Evolutionary conservation across 2,888 invertebrate species (phyloP), one percentile per base, ranked within the genome.

Genomic region (Caradrina clavipalpis): DNA sequence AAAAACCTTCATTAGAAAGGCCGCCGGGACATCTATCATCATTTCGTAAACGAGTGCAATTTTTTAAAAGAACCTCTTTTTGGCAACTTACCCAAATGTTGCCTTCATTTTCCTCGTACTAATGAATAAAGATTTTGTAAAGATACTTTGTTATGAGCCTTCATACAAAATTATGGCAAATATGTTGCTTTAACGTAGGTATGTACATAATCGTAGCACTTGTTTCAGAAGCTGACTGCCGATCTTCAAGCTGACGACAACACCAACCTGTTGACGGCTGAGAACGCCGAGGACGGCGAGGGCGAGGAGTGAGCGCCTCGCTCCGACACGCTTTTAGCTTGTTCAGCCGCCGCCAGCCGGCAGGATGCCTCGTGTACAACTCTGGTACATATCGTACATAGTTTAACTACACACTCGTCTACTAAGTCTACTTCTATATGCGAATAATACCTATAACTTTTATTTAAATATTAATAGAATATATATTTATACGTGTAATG

Each of bases 161-260:
- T 15, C 0, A 19, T 17, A 19, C 11, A 39, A 21, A n/a, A 55
- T 1, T 64, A 13, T 19, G 11, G 13, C 42, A 47, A 68, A 39
- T 49, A 35, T 53, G n/a, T 21, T 15, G 3, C 13, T 47, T 59
- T 45, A 6, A 22, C 21, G 17, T 26, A 45, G 45, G 6, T 45
- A 45, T 45, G 45, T 64, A 51, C 76, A 65, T 84, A 80, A 85
- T 72, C 66, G 39, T 22, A 55, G 63, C 51, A 59, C 70, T 76
- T 90, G 88, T 94, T 94, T 73, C 88, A 95, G 92, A 90, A 94
- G 93, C 81, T 95, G 82, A 92, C 94, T 80, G 90, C 94, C 60
- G 96, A 95, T 80, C 87, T 92, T 54, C 95, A 95, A 75, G 93
- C 91, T 39, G 96, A 96, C 63, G 96, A 96, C 87, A 96, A 96